These are phyloP conservation scores for Microplitis deprimator DNA, from an alignment of 2,888 invertebrate species.

Conservation along the genomic window DNA sequence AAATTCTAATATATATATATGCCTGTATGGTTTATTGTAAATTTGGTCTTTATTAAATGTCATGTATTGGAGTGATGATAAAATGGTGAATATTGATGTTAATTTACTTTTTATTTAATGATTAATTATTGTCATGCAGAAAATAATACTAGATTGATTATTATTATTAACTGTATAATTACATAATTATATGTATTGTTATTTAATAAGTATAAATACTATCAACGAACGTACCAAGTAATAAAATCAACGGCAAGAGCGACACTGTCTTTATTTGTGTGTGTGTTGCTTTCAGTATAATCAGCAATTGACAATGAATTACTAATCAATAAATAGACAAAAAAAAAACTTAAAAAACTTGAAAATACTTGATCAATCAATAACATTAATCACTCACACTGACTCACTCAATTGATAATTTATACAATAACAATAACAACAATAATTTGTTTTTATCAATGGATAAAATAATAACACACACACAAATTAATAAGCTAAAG, in stretches of 20 bases:
- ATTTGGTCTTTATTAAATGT: too few species aligned
- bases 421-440: neutral
- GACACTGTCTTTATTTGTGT: neutral
- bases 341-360: neutral
- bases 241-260: neutral
- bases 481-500: too few species aligned
- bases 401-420: neutral
- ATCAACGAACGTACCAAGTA: neutral
- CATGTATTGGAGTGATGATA: too few species aligned
- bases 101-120: too few species aligned
- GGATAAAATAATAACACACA: neutral
- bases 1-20: too few species aligned
- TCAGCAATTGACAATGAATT: neutral
- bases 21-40: too few species aligned
- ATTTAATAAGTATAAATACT: neutral
- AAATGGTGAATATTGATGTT: too few species aligned
- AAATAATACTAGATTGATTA: too few species aligned
- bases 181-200: too few species aligned
- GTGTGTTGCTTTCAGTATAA: neutral
- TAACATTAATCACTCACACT: neutral
- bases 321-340: neutral
- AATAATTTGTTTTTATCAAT: slow-evolving; percentile 12
- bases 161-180: too few species aligned
- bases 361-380: neutral
- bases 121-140: too few species aligned